These are phyloP conservation scores for Melitaea cinxia DNA, from an alignment of 1,140 invertebrate genomes.

Conservation along the genomic window DNA sequence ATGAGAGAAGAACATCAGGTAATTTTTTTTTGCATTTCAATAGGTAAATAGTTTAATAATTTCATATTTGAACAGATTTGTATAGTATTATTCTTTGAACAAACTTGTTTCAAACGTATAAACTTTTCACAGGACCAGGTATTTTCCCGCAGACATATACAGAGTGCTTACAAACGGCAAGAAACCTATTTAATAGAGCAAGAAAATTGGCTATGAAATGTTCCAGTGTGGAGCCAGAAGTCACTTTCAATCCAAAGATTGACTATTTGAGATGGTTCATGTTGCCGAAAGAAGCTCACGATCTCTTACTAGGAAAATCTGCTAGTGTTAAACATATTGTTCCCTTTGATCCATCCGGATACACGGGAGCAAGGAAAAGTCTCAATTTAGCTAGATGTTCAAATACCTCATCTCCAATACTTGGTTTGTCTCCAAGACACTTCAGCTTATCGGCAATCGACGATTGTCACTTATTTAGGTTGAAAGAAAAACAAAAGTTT, in stretches of 20 bases:
- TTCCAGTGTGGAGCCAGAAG: constrained; percentile 87
- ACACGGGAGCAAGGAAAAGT: constrained; percentile 73
- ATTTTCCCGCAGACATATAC: constrained; percentile 87
- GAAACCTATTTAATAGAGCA: constrained; percentile 89
- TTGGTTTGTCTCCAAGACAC: constrained; percentile 81
- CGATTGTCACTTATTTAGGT: constrained; percentile 76
- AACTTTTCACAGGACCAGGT: constrained; percentile 81
- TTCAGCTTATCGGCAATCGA: constrained; percentile 85
- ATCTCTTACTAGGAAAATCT: constrained; percentile 86
- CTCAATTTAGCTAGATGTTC: constrained; percentile 62
- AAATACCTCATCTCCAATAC: constrained; percentile 73
- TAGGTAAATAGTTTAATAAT: too few species aligned
- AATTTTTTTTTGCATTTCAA: constrained; percentile 23
- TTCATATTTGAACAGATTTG: too few species aligned
- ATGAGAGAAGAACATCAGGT: constrained; percentile 85
- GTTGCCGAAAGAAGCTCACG: constrained; percentile 89
- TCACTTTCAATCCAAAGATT: constrained; percentile 85
- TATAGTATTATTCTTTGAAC: too few species aligned
- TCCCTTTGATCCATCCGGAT: constrained; percentile 86
- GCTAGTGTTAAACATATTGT: constrained; percentile 88
- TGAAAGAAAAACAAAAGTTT: constrained; percentile 76
- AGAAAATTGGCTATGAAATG: constrained; percentile 89
- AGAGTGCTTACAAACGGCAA: constrained; percentile 89
- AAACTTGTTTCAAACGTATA: neutral
- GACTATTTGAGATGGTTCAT: constrained; percentile 93